A percentile compares a stretch with the other conserved stretches of the same genome.
These are phyloP conservation scores for Formicarius rufipectus DNA, from an alignment of 2,113 vertebrate genomes.

Conservation along the genomic window DNA sequence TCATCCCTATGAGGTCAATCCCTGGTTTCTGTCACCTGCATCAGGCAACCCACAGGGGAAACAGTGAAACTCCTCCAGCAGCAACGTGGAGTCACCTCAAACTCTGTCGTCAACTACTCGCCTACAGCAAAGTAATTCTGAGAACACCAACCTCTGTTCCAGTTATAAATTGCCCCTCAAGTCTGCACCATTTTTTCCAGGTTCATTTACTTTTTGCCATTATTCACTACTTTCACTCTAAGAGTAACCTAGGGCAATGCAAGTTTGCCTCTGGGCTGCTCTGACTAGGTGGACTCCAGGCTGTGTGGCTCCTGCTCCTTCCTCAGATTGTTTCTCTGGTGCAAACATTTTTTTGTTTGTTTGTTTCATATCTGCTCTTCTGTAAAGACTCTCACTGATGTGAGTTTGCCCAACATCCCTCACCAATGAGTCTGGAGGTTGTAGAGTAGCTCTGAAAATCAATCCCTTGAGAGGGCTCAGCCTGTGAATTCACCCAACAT, in stretches of 20 bases:
- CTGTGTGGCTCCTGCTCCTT: neutral
- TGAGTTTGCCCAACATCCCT: fast-evolving
- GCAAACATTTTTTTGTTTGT: fast-evolving
- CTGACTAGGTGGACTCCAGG: fast-evolving
- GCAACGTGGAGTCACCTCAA: neutral
- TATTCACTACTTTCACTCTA: neutral
- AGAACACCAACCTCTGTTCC: neutral
- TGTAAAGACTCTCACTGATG: fast-evolving
- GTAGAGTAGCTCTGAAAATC: neutral
- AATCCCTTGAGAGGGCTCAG: neutral
- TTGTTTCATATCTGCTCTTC: neutral
- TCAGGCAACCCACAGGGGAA: neutral
- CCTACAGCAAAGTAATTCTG: neutral
- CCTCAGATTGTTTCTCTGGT: fast-evolving
- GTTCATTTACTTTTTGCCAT: neutral
- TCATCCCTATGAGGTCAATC: fast-evolving
- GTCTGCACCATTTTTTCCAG: neutral
- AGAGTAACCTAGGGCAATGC: fast-evolving
- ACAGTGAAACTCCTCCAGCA: neutral
- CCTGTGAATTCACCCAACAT: fast-evolving
- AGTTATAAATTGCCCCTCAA: neutral
- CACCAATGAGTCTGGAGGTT: neutral
- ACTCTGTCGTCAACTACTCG: neutral
- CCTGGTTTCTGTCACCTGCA: neutral
- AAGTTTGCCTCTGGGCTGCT: neutral